phyloP scores from a whole-genome alignment of 2,888 invertebrate genomes.

The Eupithecia abbreviata region DNA sequence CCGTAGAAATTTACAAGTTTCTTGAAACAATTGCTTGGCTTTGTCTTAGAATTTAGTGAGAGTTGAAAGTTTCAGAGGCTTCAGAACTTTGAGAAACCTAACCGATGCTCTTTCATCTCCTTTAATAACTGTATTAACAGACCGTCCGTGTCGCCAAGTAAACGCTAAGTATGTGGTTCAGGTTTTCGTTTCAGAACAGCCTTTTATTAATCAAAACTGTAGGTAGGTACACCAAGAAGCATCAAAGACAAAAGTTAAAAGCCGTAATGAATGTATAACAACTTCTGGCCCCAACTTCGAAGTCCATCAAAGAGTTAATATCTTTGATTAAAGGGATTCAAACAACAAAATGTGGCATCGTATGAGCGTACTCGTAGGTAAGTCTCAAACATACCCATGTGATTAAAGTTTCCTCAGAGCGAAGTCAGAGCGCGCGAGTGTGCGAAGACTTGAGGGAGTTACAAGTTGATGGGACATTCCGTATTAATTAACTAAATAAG shows the following conservation, averaged over 20 bases:
- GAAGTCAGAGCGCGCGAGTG: slow-evolving; percentile 61
- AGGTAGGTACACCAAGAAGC: background rate
- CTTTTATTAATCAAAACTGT: background rate
- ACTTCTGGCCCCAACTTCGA: slow-evolving; percentile 37
- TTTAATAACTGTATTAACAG: slow-evolving; percentile 50
- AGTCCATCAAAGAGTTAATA: slow-evolving; percentile 57
- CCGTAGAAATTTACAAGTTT: slow-evolving; percentile 38
- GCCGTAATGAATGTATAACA: slow-evolving; percentile 7
- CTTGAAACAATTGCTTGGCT: slow-evolving; percentile 53
- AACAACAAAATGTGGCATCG: slow-evolving; percentile 50
- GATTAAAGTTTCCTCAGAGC: slow-evolving; percentile 76
- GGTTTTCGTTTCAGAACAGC: background rate
- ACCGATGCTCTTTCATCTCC: slow-evolving; percentile 59
- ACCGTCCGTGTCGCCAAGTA: slow-evolving; percentile 3
- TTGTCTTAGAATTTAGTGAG: slow-evolving; percentile 57
- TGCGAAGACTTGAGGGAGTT: slow-evolving; percentile 75
- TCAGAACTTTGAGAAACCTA: slow-evolving; percentile 68
- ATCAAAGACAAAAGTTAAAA: slow-evolving; percentile 1
- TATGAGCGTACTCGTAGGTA: slow-evolving; percentile 49
- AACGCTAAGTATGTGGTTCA: slow-evolving; percentile 2
- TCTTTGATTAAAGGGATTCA: slow-evolving; percentile 68
- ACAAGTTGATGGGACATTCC: slow-evolving; percentile 81
- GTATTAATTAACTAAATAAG: slow-evolving; percentile 84
- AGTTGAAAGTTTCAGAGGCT: slow-evolving; percentile 69
- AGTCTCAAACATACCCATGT: slow-evolving; percentile 60